Evolutionary conservation across 1,140 invertebrate species (phyloP).

Genomic region (Drosophila kohkoa): DNA sequence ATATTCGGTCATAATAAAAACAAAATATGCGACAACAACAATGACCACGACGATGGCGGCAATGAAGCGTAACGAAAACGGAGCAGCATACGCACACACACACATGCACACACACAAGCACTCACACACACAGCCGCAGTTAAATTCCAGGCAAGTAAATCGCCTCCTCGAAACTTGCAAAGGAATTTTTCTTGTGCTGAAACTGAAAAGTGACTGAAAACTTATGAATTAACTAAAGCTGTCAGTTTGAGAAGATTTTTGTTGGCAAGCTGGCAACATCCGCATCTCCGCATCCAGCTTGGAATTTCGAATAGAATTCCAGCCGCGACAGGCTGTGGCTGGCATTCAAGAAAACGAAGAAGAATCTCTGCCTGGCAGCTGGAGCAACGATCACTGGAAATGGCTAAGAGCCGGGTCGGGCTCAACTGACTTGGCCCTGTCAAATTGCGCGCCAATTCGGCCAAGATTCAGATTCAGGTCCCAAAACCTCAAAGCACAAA

Average conservation of each 20-base stretch:
- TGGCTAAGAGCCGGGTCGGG: constrained; percentile 9
- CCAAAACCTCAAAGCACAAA: constrained; percentile 32
- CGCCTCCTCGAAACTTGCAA: neutral
- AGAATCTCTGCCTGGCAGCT: constrained; percentile 35
- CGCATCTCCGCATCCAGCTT: constrained; percentile 8
- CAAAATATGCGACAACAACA: constrained; percentile 62
- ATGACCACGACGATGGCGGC: constrained; percentile 22
- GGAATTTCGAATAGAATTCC: constrained; percentile 49
- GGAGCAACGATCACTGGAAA: constrained; percentile 23
- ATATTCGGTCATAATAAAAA: constrained; percentile 81
- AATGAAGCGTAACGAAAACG: constrained; percentile 77
- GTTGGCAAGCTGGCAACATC: constrained; percentile 10
- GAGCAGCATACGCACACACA: constrained; percentile 20
- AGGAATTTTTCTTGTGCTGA: constrained; percentile 8
- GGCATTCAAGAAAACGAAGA: constrained; percentile 21
- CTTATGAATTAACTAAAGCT: constrained; percentile 22
- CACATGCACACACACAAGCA: constrained; percentile 13
- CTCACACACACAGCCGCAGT: constrained; percentile 22
- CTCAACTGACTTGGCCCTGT: constrained; percentile 19
- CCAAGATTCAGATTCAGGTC: constrained; percentile 51
- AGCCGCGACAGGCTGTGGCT: constrained; percentile 51
- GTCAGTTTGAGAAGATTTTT: constrained; percentile 10
- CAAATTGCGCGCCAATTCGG: constrained; percentile 75
- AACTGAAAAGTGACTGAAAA: constrained; percentile 23
- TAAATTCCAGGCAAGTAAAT: constrained; percentile 63